A percentile compares a stretch with the other conserved stretches of the same genome.
Conservation (phyloP, 2,888 invertebrate species). For the Zaprionus bogoriensis region DNA sequence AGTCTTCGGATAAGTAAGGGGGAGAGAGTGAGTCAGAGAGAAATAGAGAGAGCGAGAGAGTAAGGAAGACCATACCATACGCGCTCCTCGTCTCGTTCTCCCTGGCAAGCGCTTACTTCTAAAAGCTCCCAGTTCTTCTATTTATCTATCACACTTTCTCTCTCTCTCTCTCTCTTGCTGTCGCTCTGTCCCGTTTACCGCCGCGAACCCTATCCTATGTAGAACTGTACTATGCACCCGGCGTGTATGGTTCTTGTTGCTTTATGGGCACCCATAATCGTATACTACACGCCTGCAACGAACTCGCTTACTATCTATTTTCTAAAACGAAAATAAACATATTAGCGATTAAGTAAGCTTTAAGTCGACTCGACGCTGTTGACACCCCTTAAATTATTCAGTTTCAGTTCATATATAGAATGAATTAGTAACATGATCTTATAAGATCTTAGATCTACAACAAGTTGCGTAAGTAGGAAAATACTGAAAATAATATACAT, state of each 20-base stretch:
- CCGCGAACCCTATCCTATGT: slow-evolving; percentile 17
- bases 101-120: neutral
- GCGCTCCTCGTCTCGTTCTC: neutral
- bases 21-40: too few species aligned
- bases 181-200: neutral
- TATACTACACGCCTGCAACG: slow-evolving; percentile 6
- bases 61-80: neutral
- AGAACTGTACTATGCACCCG: slow-evolving; percentile 66
- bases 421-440: too few species aligned
- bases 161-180: neutral
- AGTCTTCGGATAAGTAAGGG: too few species aligned
- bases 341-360: slow-evolving; percentile 42
- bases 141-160: neutral
- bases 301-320: slow-evolving; percentile 62
- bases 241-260: slow-evolving; percentile 10
- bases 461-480: too few species aligned
- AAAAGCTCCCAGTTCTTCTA: too few species aligned
- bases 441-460: too few species aligned
- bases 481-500: too few species aligned
- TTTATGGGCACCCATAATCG: slow-evolving; percentile 1
- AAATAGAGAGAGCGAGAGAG: neutral
- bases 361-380: neutral
- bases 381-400: slow-evolving; percentile 22
- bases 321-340: slow-evolving; percentile 57
- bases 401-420: too few species aligned